phyloP scores from a whole-genome alignment of 2,797 vertebrate species.

The Loris lydekkerianus region DNA sequence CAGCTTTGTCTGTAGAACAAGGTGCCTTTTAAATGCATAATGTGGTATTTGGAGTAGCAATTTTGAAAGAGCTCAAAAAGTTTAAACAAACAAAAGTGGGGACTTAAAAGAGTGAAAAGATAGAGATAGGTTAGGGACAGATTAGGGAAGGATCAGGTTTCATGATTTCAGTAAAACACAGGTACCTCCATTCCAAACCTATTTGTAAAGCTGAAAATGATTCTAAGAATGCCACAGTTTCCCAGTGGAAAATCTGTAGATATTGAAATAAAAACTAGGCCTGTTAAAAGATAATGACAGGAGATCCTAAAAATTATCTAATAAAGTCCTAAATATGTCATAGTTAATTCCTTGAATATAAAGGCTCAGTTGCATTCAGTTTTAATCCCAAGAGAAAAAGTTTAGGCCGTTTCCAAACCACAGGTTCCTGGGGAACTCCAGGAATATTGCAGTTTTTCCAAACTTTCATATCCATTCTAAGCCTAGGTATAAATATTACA shows the following conservation, averaged over 20 bases:
- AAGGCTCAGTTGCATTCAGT: constrained; percentile 36
- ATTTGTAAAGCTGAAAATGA: background rate
- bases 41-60: constrained; percentile 65
- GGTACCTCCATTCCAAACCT: background rate
- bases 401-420: background rate
- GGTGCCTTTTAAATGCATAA: constrained; percentile 78
- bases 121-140: background rate
- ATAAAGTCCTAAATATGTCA: constrained; percentile 39
- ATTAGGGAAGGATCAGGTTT: background rate
- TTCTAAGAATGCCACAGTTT: constrained; percentile 34
- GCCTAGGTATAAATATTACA: background rate
- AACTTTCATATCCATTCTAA: background rate
- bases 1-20: constrained; percentile 83
- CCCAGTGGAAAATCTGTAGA: constrained; percentile 27
- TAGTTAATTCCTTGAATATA: constrained; percentile 37
- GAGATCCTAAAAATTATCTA: background rate
- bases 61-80: constrained; percentile 66
- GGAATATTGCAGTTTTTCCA: background rate
- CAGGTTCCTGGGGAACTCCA: background rate
- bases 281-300: constrained; percentile 45
- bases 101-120: constrained; percentile 60
- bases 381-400: constrained; percentile 37
- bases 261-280: constrained; percentile 1
- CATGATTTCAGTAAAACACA: constrained; percentile 32
- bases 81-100: constrained; percentile 67